Conservation (phyloP, 2,113 vertebrate genomes). For the Xenus cinereus region DNA sequence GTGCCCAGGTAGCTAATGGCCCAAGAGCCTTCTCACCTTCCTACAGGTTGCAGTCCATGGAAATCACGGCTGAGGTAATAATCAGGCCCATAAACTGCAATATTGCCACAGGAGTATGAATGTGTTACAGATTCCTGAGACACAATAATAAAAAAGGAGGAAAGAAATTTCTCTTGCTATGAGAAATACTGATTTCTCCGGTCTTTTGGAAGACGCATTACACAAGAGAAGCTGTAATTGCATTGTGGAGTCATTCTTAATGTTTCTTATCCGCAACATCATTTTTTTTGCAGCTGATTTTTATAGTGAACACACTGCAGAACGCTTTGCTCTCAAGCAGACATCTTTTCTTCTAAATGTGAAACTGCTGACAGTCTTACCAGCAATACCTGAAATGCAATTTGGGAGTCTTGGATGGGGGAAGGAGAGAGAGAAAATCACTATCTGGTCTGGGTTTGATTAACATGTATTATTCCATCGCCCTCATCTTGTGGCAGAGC, state of each 20-base stretch:
- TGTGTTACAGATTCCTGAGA: background rate
- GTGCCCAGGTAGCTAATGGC: background rate
- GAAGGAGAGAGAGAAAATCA: background rate
- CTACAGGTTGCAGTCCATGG: background rate
- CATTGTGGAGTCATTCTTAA: background rate
- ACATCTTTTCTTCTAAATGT: background rate
- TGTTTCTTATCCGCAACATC: background rate
- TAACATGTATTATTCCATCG: background rate
- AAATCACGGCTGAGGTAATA: background rate
- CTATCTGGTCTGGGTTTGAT: background rate
- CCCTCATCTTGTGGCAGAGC: background rate
- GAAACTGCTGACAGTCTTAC: background rate
- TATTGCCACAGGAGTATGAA: background rate
- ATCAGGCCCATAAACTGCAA: background rate
- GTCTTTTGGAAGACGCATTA: slow-evolving; percentile 17
- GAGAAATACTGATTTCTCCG: background rate
- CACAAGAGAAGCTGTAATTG: background rate
- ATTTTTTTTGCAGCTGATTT: background rate
- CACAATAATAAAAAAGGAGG: background rate
- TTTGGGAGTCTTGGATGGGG: background rate
- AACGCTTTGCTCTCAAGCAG: background rate
- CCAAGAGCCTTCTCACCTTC: background rate
- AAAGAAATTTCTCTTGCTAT: background rate
- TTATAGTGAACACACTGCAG: background rate
- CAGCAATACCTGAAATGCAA: background rate